Evolutionary conservation across 1,140 invertebrate species (phyloP).

Genomic region (Drosophila nebulosa): DNA sequence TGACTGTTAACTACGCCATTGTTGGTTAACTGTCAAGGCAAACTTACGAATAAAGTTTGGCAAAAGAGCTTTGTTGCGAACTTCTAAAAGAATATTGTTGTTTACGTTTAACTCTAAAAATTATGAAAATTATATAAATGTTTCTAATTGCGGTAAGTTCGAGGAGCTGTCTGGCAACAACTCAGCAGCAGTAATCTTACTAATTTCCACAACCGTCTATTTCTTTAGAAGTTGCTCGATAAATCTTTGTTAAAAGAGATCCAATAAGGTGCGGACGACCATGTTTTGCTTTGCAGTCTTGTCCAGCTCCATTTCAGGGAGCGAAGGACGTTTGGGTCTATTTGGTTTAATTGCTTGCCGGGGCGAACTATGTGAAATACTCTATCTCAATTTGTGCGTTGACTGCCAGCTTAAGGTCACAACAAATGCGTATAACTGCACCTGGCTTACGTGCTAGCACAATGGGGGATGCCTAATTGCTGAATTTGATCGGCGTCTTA

Average conservation of each 20-base stretch:
- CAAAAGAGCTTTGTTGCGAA: not conserved
- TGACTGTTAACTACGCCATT: too few relatives aligned
- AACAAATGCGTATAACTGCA: constrained; percentile 11
- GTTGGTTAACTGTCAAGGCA: not conserved
- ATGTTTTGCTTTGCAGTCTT: not conserved
- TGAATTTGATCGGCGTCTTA: not conserved
- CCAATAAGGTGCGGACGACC: constrained; percentile 7
- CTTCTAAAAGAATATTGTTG: too few relatives aligned
- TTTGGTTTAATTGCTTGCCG: constrained; percentile 1
- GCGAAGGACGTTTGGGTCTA: not conserved
- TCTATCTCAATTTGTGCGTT: constrained; percentile 17
- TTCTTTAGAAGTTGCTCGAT: constrained; percentile 41
- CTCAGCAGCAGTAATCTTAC: constrained; percentile 47
- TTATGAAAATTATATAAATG: too few relatives aligned
- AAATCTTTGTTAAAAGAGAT: too few relatives aligned
- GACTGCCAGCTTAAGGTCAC: constrained; percentile 8
- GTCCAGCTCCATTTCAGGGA: too few relatives aligned
- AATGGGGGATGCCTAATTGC: constrained; percentile 15
- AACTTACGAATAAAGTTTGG: not conserved
- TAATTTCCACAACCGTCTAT: constrained; percentile 71
- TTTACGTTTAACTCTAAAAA: too few relatives aligned
- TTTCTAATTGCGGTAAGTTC: constrained; percentile 58
- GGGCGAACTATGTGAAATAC: not conserved
- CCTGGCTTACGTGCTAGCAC: constrained; percentile 2
- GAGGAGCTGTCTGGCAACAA: constrained; percentile 32